These are phyloP conservation scores for Burhinus bistriatus DNA, from an alignment of 2,113 vertebrate genomes.

Conservation along the genomic window DNA sequence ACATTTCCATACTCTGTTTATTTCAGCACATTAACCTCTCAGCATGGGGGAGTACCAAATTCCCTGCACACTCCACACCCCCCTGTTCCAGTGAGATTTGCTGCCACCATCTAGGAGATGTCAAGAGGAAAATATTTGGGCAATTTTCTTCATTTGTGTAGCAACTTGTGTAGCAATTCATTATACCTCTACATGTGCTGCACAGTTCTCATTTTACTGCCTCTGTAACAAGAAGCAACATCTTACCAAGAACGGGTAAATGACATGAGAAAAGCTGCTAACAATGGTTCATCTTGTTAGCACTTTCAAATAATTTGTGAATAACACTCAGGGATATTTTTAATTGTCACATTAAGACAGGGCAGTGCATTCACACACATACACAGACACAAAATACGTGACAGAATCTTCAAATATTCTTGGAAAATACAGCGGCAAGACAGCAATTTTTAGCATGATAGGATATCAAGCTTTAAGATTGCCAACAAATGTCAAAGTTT, in stretches of 20 bases:
- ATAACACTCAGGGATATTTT: conserved; percentile 11
- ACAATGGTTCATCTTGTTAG: conserved; percentile 7
- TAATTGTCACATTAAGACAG: conserved; percentile 28
- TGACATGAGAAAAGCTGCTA: neutral
- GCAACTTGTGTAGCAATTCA: conserved; percentile 2
- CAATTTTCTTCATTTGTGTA: conserved; percentile 32
- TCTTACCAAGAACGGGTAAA: neutral
- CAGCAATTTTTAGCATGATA: neutral
- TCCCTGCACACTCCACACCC: neutral
- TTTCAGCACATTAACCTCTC: conserved; percentile 54
- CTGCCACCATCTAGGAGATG: neutral
- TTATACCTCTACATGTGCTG: neutral
- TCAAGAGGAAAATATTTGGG: conserved; percentile 5
- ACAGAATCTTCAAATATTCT: neutral
- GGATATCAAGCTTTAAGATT: neutral
- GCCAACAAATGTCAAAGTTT: neutral
- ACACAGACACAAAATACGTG: neutral
- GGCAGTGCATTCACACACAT: neutral
- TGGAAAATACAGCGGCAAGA: neutral
- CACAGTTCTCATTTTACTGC: neutral
- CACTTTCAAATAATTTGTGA: conserved; percentile 6
- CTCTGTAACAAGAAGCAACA: neutral
- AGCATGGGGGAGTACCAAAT: conserved; percentile 2
- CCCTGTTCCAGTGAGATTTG: neutral
- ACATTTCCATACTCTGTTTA: conserved; percentile 34